Conservation (phyloP, 2,888 invertebrate genomes). For the Scrobipalpa costella region DNA sequence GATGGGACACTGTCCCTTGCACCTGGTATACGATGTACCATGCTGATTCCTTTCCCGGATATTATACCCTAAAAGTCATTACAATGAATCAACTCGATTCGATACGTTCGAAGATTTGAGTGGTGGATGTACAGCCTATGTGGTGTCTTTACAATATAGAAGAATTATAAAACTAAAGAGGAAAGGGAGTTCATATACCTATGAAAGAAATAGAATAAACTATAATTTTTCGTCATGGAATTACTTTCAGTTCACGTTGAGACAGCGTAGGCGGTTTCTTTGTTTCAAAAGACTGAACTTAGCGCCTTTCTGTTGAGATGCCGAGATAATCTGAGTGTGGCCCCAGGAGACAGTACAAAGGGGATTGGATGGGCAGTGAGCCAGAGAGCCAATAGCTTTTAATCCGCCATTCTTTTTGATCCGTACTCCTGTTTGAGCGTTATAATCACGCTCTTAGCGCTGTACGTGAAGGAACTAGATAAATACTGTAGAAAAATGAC, state of each 20-base stretch:
- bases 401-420: constrained; percentile 75
- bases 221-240: not conserved
- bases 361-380: constrained; percentile 80
- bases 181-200: too few relatives aligned
- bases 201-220: too few relatives aligned
- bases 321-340: constrained; percentile 75
- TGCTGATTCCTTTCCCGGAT: too few relatives aligned
- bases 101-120: too few relatives aligned
- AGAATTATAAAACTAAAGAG: too few relatives aligned
- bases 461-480: constrained; percentile 14
- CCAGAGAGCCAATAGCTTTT: constrained; percentile 78
- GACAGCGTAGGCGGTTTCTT: constrained; percentile 51
- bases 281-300: constrained; percentile 63
- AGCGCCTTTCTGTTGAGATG: constrained; percentile 72
- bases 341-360: constrained; percentile 77
- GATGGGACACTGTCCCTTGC: too few relatives aligned
- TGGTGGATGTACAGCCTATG: too few relatives aligned
- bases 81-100: too few relatives aligned
- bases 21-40: too few relatives aligned
- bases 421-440: constrained; percentile 66
- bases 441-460: constrained; percentile 54
- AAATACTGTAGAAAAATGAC: not conserved
- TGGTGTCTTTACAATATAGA: too few relatives aligned
- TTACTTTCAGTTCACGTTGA: not conserved
- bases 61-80: too few relatives aligned